Evolutionary conservation across 1,140 invertebrate species (phyloP), one percentile per base, ranked within the genome.

Genomic region (Euura lappo): DNA sequence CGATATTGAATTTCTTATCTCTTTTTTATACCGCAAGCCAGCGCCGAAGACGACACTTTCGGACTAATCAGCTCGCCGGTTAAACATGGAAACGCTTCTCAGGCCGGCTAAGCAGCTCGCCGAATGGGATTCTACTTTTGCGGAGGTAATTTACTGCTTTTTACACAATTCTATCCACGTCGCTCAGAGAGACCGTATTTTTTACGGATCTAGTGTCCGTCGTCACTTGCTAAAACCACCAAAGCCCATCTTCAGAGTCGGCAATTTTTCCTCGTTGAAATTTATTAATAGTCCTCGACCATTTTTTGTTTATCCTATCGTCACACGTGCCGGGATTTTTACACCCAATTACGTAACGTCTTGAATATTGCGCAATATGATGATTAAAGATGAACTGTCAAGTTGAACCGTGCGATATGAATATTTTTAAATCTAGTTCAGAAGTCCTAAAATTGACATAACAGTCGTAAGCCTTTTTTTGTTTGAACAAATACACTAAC

Each of bases 121-220:
- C 4, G 76, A 83, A 10, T 87, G 85, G 85, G 81, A 80, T 46
- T 85, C 83, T 72, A 83, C 84, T 3, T 74, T 87, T 5, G 75
- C 81, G n/a, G 73, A 86, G 78, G 85, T 85, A 79, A 28, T 28
- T 28, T 28, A 28, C 28, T 28, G 28, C 28, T 28, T 28, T 28
- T 28, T 28, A 28, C 1, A 28, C 6, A 69, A 68, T 44, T 13
- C 65, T 44, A 3, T 65, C 71, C 11, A 72, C 69, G 60, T 28
- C 28, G 28, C 28, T 28, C 28, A 28, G 28, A 28, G 28, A 28
- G 28, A 28, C 28, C 28, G 28, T 28, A 28, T 28, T 28, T 28
- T 28, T 28, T 28, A 28, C 28, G n/a, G n/a, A n/a, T 28, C 28
- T 28, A 28, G 28, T 28, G 28, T 28, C 28, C 28, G 1, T 28